These are phyloP conservation scores for Timandra comae DNA, from an alignment of 2,888 invertebrate genomes.

Conservation along the genomic window DNA sequence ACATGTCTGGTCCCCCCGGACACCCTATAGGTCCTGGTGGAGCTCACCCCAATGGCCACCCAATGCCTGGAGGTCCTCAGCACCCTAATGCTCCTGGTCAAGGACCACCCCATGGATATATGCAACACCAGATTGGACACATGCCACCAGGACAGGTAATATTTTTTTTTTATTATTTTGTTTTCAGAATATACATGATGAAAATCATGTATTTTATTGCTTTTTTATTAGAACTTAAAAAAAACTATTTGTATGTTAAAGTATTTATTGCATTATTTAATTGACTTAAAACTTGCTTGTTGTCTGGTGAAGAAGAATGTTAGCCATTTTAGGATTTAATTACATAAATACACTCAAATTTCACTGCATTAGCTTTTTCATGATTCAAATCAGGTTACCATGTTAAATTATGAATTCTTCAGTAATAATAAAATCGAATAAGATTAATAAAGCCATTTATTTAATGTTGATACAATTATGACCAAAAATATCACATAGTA, in stretches of 20 bases:
- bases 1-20: slow-evolving; percentile 61
- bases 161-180: background rate
- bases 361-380: too few species aligned
- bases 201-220: too few species aligned
- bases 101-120: slow-evolving; percentile 79
- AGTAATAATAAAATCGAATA: background rate
- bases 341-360: too few species aligned
- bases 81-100: slow-evolving; percentile 73
- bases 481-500: background rate
- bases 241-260: too few species aligned
- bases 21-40: slow-evolving; percentile 56
- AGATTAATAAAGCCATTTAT: background rate
- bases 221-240: too few species aligned
- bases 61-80: slow-evolving; percentile 62
- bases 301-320: too few species aligned
- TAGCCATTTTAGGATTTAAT: too few species aligned
- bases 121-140: slow-evolving; percentile 78
- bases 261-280: too few species aligned
- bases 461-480: background rate
- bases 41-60: slow-evolving; percentile 72
- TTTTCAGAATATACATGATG: too few species aligned
- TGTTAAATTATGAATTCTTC: background rate
- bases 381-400: too few species aligned
- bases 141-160: slow-evolving; percentile 72
- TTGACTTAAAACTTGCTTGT: too few species aligned